Base-by-base conservation (phyloP, 2,113 vertebrate species). In the Lynx canadensis region DNA sequence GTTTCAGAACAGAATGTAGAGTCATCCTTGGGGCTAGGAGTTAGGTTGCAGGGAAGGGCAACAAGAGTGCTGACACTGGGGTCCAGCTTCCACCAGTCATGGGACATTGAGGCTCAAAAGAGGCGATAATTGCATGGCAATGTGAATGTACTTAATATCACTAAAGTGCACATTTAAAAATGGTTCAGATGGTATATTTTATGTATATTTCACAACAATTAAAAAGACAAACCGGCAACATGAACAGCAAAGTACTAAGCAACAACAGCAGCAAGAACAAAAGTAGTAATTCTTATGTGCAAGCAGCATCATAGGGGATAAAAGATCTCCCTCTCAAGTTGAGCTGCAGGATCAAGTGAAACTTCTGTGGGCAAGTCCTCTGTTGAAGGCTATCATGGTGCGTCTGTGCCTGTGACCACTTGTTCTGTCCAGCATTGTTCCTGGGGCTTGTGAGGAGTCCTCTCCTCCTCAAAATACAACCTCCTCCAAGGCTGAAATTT, bases 71-170 rank as follows among this genome's bases (percentile, higher is more conserved):
- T 74, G 45, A 80, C 23, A 15, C 16, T 12, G 27, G 41, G 36
- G 45, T 38, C 6, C 10, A 7, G 13, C 23, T 80, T 85, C 36
- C 7, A 45, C 38, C 7, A n/a, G 25, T 80, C 33, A 12, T 48
- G 29, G 66, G 74, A 87, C 33, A 52, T 48, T 38, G 68, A 96
- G 57, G 19, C 78, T 86, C 41, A 73, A 71, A 50, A 96, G 83
- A 94, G 57, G 45, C 41, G 45, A 25, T 76, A 8, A 27, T 50
- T 27, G 33, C 36, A 91, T 36, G 89, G 45, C 5, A 19, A n/a
- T 4, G 33, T 38, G 55, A 55, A 45, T 36, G 36, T 65, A 45
- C 29, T 79, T 81, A 57, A 76, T 38, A 15, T 9, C 15, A 50
- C n/a, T n/a, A 31, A 90, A 63, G 19, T 55, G 1, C 25, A 23